A percentile compares a stretch with the other conserved stretches of the same genome.
Conservation (phyloP, 2,797 vertebrate species). For the Ciconia nigra region DNA sequence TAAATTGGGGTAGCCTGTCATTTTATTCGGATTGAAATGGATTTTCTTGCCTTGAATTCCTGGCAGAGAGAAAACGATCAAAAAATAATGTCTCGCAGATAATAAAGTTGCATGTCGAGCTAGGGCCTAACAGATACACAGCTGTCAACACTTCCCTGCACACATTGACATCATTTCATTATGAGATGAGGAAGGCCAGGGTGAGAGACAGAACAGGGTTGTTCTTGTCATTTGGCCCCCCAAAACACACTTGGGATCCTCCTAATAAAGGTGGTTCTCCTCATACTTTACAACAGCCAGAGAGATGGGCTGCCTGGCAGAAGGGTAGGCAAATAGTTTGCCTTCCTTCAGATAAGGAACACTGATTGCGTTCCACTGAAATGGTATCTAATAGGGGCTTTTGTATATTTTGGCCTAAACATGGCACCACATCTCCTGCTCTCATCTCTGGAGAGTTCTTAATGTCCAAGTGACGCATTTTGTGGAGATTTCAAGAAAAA, state of each 20-base stretch:
- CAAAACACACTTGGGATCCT: background rate
- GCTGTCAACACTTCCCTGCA: background rate
- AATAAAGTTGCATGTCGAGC: background rate
- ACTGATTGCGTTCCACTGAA: background rate
- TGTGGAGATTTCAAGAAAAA: background rate
- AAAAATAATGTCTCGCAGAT: background rate
- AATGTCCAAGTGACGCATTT: background rate
- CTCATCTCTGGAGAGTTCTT: background rate
- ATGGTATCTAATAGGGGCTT: background rate
- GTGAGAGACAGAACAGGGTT: background rate
- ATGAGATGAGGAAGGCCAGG: background rate
- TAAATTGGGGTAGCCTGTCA: background rate
- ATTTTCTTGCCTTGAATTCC: constrained; percentile 39
- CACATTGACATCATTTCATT: background rate
- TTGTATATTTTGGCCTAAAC: background rate
- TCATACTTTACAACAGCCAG: background rate
- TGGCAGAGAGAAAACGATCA: constrained; percentile 16
- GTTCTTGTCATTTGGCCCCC: background rate
- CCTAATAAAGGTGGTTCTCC: background rate
- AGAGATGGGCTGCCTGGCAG: background rate
- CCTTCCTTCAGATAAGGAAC: background rate
- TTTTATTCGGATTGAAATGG: constrained; percentile 30
- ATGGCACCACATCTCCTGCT: background rate
- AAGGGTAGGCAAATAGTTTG: background rate
- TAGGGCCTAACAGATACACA: background rate